phyloP scores from a whole-genome alignment of 2,888 invertebrate species.

The Mesoligia furuncula region DNA sequence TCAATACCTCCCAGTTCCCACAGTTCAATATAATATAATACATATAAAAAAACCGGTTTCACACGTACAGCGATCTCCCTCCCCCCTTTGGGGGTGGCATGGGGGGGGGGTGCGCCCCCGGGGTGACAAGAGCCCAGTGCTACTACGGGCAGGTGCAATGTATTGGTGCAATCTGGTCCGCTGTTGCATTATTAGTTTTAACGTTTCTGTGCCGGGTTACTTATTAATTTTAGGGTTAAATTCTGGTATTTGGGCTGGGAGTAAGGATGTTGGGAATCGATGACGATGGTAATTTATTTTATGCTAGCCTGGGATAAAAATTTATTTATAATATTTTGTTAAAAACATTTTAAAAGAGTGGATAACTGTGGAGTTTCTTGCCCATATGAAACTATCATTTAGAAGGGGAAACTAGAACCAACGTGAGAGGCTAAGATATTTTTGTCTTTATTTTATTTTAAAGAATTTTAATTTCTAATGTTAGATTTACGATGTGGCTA shows the following conservation, averaged over 20 bases:
- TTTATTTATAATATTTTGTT: not conserved
- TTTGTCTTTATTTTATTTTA: too few relatives aligned
- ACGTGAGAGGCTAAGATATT: not conserved
- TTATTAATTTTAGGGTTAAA: slow-evolving; percentile 68
- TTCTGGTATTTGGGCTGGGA: slow-evolving; percentile 28
- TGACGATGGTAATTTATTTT: not conserved
- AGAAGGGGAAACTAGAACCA: not conserved
- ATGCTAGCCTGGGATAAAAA: not conserved
- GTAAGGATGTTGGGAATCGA: not conserved
- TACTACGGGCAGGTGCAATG: slow-evolving; percentile 80
- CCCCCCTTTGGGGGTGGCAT: slow-evolving; percentile 53
- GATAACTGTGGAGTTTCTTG: not conserved
- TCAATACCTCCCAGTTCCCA: slow-evolving; percentile 56
- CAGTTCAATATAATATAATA: slow-evolving; percentile 75
- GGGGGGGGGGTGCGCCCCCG: slow-evolving; percentile 61
- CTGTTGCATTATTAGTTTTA: slow-evolving; percentile 79
- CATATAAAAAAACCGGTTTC: slow-evolving; percentile 81
- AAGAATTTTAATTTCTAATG: too few relatives aligned
- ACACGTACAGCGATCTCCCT: slow-evolving; percentile 75
- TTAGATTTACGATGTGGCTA: not conserved
- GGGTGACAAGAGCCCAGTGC: slow-evolving; percentile 76
- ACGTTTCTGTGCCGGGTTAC: slow-evolving; percentile 61
- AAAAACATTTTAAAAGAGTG: not conserved
- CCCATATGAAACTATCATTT: not conserved
- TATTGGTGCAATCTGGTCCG: slow-evolving; percentile 84